Percentiles rank a stretch among this genome's conserved stretches.
Evolutionary conservation across 2,888 invertebrate genomes (phyloP).

Genomic region (Cheiracanthium punctorium): DNA sequence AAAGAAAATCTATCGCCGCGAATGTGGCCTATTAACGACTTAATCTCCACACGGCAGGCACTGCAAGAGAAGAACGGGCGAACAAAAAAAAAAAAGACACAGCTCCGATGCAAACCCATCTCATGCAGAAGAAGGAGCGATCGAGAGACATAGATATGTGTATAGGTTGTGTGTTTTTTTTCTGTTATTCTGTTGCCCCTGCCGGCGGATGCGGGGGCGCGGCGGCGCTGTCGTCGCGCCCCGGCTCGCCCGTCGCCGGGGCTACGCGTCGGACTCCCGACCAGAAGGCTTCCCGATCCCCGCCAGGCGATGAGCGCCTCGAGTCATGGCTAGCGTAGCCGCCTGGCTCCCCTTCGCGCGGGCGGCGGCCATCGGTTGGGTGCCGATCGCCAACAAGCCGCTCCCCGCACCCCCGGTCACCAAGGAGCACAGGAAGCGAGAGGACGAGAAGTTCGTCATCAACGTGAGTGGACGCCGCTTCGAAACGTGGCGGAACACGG

Average conservation of each 20-base stretch:
- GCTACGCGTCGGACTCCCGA: neutral
- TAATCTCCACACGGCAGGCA: too few species aligned
- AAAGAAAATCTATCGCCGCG: too few species aligned
- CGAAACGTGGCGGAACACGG: constrained; percentile 99
- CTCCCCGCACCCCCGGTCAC: constrained; percentile 96
- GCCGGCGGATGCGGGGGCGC: neutral
- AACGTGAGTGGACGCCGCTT: constrained; percentile 95
- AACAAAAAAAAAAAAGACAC: too few species aligned
- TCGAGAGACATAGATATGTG: too few species aligned
- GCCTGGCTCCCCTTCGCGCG: constrained; percentile 99
- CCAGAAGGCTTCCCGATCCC: neutral
- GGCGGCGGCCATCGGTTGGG: constrained; percentile 99
- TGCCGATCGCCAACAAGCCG: constrained; percentile 98
- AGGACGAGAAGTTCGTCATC: constrained; percentile 93
- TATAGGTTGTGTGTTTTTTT: too few species aligned
- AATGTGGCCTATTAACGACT: too few species aligned
- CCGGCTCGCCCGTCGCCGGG: neutral
- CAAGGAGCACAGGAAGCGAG: constrained; percentile 91
- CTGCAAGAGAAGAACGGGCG: too few species aligned
- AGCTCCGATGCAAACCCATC: too few species aligned
- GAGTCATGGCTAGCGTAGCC: constrained; percentile 98
- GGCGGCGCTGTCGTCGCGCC: neutral
- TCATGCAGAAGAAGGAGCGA: too few species aligned
- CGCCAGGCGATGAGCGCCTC: neutral
- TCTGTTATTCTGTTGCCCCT: neutral